Evolutionary conservation across 2,113 vertebrate genomes (phyloP).

Genomic region (Neofelis nebulosa): DNA sequence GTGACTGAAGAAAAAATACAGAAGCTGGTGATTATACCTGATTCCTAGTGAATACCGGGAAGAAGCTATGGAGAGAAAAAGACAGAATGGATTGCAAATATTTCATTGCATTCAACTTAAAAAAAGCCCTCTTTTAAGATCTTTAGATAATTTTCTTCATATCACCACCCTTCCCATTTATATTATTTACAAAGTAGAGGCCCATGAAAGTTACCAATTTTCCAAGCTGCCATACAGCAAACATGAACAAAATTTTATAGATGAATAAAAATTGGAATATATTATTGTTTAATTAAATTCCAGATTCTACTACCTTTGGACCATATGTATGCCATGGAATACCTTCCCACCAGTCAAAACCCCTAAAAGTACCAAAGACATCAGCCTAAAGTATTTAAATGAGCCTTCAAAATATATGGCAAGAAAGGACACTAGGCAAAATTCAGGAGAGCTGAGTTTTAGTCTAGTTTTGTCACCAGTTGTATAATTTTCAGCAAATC

Average conservation of each 20-base stretch:
- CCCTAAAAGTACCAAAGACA: not conserved
- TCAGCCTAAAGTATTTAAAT: not conserved
- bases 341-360: not conserved
- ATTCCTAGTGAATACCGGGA: not conserved
- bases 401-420: not conserved
- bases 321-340: not conserved
- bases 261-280: not conserved
- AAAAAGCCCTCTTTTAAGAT: not conserved
- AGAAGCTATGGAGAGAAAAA: not conserved
- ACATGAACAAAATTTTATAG: not conserved
- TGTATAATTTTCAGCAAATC: not conserved
- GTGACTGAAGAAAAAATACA: not conserved
- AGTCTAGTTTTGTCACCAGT: not conserved
- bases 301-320: not conserved
- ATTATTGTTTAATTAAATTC: constrained; percentile 24
- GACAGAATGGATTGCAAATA: not conserved
- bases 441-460: not conserved
- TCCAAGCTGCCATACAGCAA: not conserved
- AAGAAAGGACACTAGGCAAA: not conserved
- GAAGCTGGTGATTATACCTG: not conserved
- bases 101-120: not conserved
- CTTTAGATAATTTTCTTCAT: not conserved
- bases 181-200: constrained; percentile 30
- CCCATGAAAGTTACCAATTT: constrained; percentile 8
- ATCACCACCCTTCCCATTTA: not conserved